Evolutionary conservation across 2,113 vertebrate genomes (phyloP).

Genomic region (Notothenia coriiceps): DNA sequence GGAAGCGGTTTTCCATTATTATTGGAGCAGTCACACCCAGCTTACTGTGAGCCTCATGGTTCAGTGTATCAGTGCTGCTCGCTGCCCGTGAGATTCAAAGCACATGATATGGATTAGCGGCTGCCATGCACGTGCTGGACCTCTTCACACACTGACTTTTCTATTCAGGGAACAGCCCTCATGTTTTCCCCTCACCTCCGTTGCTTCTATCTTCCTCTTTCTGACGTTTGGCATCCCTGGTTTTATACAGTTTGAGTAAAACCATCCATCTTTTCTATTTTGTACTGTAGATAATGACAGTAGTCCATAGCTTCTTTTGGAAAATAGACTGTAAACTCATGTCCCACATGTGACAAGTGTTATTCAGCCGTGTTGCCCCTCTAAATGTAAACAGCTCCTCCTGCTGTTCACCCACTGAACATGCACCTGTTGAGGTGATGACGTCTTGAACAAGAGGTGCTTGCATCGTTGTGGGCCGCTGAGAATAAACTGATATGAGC

Average conservation of each 20-base stretch:
- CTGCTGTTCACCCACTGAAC: constrained; percentile 21
- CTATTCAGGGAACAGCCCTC: not conserved
- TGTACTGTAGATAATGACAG: not conserved
- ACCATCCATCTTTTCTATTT: not conserved
- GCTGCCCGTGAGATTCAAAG: constrained; percentile 19
- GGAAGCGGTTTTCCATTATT: constrained; percentile 16
- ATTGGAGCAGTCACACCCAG: constrained; percentile 29
- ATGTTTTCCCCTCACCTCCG: not conserved
- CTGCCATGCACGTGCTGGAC: constrained; percentile 16
- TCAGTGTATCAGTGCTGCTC: not conserved
- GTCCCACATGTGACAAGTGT: not conserved
- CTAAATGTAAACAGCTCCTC: constrained; percentile 23
- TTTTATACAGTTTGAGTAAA: not conserved
- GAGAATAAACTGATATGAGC: too few relatives aligned
- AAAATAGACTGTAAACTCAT: not conserved
- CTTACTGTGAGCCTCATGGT: not conserved
- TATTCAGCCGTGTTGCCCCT: not conserved
- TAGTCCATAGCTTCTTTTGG: not conserved
- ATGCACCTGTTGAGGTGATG: not conserved
- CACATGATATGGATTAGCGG: constrained; percentile 74
- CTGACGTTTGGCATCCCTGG: not conserved
- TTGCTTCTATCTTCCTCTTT: not conserved
- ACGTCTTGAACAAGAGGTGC: too few relatives aligned
- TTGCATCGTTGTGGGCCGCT: too few relatives aligned
- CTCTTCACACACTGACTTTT: constrained; percentile 3